phyloP scores from a whole-genome alignment of 1,140 invertebrate genomes.

The Ostrea edulis region DNA sequence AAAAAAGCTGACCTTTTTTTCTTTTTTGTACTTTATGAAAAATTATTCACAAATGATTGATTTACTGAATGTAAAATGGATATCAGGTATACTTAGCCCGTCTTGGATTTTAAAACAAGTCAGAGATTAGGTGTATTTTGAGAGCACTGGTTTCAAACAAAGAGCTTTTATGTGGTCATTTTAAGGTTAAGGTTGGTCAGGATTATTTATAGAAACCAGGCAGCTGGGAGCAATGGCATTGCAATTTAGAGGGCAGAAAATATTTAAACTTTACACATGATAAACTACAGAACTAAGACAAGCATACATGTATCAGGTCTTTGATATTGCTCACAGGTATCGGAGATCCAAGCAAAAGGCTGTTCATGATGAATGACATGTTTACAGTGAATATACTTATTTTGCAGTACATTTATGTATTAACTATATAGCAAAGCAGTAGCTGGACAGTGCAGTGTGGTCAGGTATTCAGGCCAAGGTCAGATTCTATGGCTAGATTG shows the following conservation, averaged over 20 bases:
- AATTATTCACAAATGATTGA: background rate
- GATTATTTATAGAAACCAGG: background rate
- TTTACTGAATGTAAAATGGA: background rate
- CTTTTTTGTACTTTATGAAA: background rate
- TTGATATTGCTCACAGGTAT: too few relatives aligned
- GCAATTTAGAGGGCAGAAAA: background rate
- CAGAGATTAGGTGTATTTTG: background rate
- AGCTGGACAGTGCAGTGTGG: background rate
- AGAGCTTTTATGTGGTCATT: background rate
- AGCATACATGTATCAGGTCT: too few relatives aligned
- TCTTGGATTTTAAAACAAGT: background rate
- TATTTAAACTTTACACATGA: background rate
- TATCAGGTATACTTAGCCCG: background rate
- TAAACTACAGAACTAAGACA: too few relatives aligned
- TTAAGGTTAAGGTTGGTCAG: conserved; percentile 11
- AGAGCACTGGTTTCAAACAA: background rate
- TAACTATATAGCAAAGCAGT: too few relatives aligned
- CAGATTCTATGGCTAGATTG: background rate
- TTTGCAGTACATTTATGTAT: too few relatives aligned
- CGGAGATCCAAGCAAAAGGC: too few relatives aligned
- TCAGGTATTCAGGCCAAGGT: background rate
- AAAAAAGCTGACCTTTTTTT: background rate
- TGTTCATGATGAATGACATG: too few relatives aligned
- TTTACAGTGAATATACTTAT: too few relatives aligned
- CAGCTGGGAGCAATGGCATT: background rate